Percentiles rank a stretch among this genome's conserved stretches.
Evolutionary conservation across 2,888 invertebrate species (phyloP).

Genomic region (Tridacna crocea): DNA sequence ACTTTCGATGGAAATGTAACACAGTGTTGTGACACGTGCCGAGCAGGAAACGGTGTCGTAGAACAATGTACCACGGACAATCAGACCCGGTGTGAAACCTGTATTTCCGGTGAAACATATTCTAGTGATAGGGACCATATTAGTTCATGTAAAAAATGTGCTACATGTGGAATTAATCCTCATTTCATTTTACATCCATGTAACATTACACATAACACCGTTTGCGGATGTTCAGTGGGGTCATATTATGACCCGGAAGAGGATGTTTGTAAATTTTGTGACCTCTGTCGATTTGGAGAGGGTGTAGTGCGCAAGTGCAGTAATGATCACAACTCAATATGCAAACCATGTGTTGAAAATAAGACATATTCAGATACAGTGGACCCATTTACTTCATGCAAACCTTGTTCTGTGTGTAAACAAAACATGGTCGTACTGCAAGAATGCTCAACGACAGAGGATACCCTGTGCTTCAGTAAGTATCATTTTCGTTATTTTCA

Average conservation of each 20-base stretch:
- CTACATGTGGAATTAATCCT: constrained; percentile 71
- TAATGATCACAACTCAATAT: constrained; percentile 73
- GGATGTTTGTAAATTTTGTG: constrained; percentile 74
- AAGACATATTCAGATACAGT: constrained; percentile 78
- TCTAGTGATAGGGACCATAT: constrained; percentile 64
- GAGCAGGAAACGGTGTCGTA: constrained; percentile 72
- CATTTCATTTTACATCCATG: constrained; percentile 70
- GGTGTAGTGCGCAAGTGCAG: constrained; percentile 75
- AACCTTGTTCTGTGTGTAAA: constrained; percentile 75
- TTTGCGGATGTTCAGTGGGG: constrained; percentile 78
- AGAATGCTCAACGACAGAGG: constrained; percentile 77
- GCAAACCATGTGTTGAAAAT: constrained; percentile 74
- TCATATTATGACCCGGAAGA: constrained; percentile 70
- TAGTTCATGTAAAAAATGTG: constrained; percentile 71
- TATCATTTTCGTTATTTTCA: constrained; percentile 5
- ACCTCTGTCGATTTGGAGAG: constrained; percentile 75
- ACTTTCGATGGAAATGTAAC: constrained; percentile 41
- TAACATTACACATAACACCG: constrained; percentile 78
- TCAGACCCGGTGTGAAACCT: constrained; percentile 73
- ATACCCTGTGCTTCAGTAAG: constrained; percentile 81
- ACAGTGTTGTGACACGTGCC: constrained; percentile 75
- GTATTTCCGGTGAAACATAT: constrained; percentile 73
- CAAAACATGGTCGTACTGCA: constrained; percentile 74
- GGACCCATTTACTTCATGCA: constrained; percentile 74
- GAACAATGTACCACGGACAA: constrained; percentile 68